Evolutionary conservation across 2,888 invertebrate species (phyloP).

Genomic region (Salpingus planirostris): DNA sequence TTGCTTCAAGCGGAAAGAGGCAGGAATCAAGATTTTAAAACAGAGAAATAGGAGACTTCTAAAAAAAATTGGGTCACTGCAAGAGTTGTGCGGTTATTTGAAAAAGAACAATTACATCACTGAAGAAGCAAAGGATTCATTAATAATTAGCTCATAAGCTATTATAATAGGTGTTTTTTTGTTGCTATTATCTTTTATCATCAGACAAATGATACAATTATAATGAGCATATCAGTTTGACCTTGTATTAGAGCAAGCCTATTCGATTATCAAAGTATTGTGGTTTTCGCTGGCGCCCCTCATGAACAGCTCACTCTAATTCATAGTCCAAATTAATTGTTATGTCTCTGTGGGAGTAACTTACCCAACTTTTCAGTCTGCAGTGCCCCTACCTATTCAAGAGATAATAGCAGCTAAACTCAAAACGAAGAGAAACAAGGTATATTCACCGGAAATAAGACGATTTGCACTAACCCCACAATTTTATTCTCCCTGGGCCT

Average conservation of each 20-base stretch:
- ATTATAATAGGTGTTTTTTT: too few relatives aligned
- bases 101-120: slow-evolving; percentile 6
- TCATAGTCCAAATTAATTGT: too few relatives aligned
- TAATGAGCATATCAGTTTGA: too few relatives aligned
- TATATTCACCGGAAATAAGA: not conserved
- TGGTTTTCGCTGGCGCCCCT: too few relatives aligned
- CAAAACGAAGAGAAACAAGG: not conserved
- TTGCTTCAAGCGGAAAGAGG: slow-evolving; percentile 4
- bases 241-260: too few relatives aligned
- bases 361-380: too few relatives aligned
- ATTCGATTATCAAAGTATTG: too few relatives aligned
- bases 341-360: too few relatives aligned
- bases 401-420: not conserved
- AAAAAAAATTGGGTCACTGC: slow-evolving; percentile 6
- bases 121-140: slow-evolving; percentile 10
- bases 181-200: too few relatives aligned
- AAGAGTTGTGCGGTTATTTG: slow-evolving; percentile 10
- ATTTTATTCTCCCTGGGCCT: not conserved
- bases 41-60: slow-evolving; percentile 4
- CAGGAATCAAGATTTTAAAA: not conserved
- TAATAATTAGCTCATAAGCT: too few relatives aligned
- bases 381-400: not conserved
- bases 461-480: not conserved
- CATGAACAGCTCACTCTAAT: too few relatives aligned
- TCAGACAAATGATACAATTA: too few relatives aligned